Base-by-base conservation (phyloP, 2,888 invertebrate species). In the Drosophila algonquin region DNA sequence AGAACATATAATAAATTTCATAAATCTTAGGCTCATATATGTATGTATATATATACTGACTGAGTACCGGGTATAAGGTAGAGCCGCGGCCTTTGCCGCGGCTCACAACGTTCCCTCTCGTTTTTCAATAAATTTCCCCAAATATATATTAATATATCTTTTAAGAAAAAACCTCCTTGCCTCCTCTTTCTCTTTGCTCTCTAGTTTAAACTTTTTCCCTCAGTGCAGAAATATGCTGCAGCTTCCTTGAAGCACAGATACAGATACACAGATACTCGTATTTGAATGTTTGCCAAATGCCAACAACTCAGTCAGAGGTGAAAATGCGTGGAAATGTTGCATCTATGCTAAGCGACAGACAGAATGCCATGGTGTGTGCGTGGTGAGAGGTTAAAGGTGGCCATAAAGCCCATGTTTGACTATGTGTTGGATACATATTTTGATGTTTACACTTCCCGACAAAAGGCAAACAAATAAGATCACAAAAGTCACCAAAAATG, bases 251-350 rank as follows among this genome's bases (percentile, higher is more conserved):
- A 51, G 67, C 65, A 55, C 50, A 56, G 65, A 65, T 56, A 67
- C 18, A 21, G 21, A 21, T 21, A 21, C 56, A 56, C 56, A 56
- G 65, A 65, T 56, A 67, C 18, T 24, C 45, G 27, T 35, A 48
- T 61, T 61, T 79, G 54, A 53, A 32, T 70, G 61, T 55, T 76
- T 73, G 57, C 48, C 61, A 62, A 67, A 70, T 62, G 47, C 53
- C 68, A 27, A 71, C 57, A 76, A 57, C 57, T 47, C 44, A 58
- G 57, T 67, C 47, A 44, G 51, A 68, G 30, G 52, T 52, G 67
- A 40, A 68, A 58, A 68, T 67, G 46, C 46, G 52, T 68, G 52
- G 67, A 10, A 48, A 35, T 58, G 58, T 18, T 48, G 62, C 44
- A 59, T 47, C 16, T 9, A 47, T 47, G 46, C 18, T 18, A 18